Base-by-base conservation (phyloP, 2,888 invertebrate species). In the Drosophila anomalata region DNA sequence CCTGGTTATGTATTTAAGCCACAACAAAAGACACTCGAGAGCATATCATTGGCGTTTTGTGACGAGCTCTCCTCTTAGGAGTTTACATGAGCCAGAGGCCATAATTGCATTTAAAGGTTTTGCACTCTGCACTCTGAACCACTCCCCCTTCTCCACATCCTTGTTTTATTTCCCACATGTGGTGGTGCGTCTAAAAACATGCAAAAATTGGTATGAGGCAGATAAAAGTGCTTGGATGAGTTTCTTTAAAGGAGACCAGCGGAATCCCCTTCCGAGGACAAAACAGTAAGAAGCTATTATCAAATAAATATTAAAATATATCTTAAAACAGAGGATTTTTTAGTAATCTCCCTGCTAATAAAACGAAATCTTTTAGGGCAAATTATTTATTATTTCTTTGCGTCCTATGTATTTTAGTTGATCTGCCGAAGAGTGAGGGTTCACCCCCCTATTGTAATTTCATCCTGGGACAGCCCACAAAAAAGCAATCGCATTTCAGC, bases 101-200 rank as follows among this genome's bases (percentile, higher is more conserved):
- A 75, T 88, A 84, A 88, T 84, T 84, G 84, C 84, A 84, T 84
- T 88, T 88, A 77, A 86, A 74, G 81, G 68, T 74, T 78, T 73
- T 69, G 72, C 62, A 75, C 63, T 73, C 55, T 41, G 36, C 20
- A 44, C 44, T 12, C 39, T 26, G 17, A 8, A 26, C 53, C 41
- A 41, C 26, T 9, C 47, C 5, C 58, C 58, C 6, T 17, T 33
- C 24, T 33, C 26, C 29, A 20, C 6, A 7, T 2, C 41, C 31
- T 48, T 26, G 41, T 36, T 48, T 60, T 47, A 9, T 29, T 14
- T 72, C 52, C 53, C 61, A 33, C 71, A 54, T 72, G 63, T 52
- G 66, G 63, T 31, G 66, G 63, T 52, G 66, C 67, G 68, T 59
- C 51, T 42, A 59, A 61, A 71, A 69, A 71, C 60, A 71, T 60